Conservation (phyloP, 2,888 invertebrate genomes). For the Drosophila ustulata region DNA sequence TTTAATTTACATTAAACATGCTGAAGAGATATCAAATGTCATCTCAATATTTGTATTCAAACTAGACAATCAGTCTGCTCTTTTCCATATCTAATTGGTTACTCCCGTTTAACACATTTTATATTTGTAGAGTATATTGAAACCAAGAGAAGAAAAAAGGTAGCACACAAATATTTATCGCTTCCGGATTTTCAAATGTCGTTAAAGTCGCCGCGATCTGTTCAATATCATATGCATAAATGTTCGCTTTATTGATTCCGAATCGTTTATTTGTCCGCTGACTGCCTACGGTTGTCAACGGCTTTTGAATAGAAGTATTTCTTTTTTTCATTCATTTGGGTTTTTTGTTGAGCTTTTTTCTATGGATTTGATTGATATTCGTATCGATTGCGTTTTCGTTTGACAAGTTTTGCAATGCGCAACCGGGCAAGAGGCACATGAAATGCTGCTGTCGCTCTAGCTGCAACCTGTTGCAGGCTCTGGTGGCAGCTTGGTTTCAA, state of each 20-base stretch:
- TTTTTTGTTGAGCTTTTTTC: slow-evolving; percentile 35
- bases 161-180: slow-evolving; percentile 73
- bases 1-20: not conserved
- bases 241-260: slow-evolving; percentile 59
- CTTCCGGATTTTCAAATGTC: slow-evolving; percentile 78
- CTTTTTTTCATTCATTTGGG: slow-evolving; percentile 28
- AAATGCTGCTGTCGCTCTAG: slow-evolving; percentile 22
- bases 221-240: slow-evolving; percentile 76
- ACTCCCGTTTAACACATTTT: not conserved
- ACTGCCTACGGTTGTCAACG: slow-evolving; percentile 74
- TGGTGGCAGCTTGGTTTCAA: slow-evolving; percentile 37
- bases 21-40: not conserved
- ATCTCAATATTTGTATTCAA: not conserved
- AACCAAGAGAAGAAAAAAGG: slow-evolving; percentile 31
- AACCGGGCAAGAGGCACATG: slow-evolving; percentile 35
- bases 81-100: not conserved
- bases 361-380: slow-evolving; percentile 78
- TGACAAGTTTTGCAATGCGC: slow-evolving; percentile 79
- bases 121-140: slow-evolving; percentile 4
- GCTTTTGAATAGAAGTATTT: slow-evolving; percentile 49
- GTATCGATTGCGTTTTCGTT: slow-evolving; percentile 82
- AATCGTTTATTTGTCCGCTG: slow-evolving; percentile 57
- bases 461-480: slow-evolving; percentile 52
- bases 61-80: not conserved
- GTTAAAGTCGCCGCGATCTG: slow-evolving; percentile 53